Conservation (phyloP, 2,888 invertebrate species). For the Spisula subtruncata region DNA sequence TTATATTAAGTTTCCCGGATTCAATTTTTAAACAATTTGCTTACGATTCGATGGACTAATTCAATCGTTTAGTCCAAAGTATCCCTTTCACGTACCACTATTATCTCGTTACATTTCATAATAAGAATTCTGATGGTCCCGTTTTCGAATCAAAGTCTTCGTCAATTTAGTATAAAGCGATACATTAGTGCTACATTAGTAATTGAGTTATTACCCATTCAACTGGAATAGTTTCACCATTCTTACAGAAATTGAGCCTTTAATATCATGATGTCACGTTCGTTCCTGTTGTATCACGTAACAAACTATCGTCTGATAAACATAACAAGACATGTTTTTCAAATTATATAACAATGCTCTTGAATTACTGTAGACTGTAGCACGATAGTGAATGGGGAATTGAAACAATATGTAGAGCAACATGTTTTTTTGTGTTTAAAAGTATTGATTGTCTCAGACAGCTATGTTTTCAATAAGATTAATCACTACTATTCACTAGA, state of each 20-base stretch:
- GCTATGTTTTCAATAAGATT: neutral
- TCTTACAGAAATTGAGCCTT: neutral
- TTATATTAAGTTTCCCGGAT: neutral
- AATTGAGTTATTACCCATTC: neutral
- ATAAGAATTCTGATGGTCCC: neutral
- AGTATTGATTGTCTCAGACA: too few species aligned
- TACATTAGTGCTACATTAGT: constrained; percentile 20
- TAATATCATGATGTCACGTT: neutral
- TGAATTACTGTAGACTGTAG: neutral
- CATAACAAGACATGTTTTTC: neutral
- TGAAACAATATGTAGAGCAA: too few species aligned
- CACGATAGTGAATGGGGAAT: neutral
- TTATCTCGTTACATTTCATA: neutral
- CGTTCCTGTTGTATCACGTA: neutral
- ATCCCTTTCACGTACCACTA: neutral
- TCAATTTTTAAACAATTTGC: neutral
- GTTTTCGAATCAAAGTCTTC: constrained; percentile 15
- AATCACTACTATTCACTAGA: too few species aligned
- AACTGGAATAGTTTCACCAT: neutral
- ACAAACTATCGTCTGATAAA: neutral
- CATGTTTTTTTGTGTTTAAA: too few species aligned
- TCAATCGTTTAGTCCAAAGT: constrained; percentile 13
- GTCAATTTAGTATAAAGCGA: neutral
- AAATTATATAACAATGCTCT: neutral
- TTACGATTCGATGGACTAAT: neutral